These are phyloP conservation scores for Pituophis catenifer DNA, from an alignment of 2,113 vertebrate species.

Conservation along the genomic window DNA sequence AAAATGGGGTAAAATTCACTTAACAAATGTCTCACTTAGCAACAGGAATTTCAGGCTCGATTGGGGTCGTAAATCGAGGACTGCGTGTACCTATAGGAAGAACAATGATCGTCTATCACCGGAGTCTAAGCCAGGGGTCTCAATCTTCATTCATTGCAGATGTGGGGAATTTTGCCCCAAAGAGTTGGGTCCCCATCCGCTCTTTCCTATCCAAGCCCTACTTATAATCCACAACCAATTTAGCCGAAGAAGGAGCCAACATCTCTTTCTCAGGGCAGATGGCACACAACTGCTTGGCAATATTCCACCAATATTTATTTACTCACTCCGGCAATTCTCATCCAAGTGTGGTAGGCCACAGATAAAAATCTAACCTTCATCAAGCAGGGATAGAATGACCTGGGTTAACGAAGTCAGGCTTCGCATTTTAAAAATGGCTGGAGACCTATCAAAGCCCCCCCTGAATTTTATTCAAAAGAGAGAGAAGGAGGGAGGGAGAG, in stretches of 20 bases:
- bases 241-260: constrained; percentile 18
- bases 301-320: constrained; percentile 57
- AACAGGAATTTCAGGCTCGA: no score
- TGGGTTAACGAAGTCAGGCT: constrained; percentile 67
- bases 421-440: constrained; percentile 69
- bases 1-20: no score
- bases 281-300: constrained; percentile 19
- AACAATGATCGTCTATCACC: neutral
- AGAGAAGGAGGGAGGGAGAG: no score
- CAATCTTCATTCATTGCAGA: neutral
- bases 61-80: no score
- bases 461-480: constrained; percentile 67
- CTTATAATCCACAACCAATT: neutral
- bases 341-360: constrained; percentile 54
- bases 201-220: neutral
- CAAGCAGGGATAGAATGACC: constrained; percentile 64
- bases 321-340: constrained; percentile 64
- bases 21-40: no score
- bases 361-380: constrained; percentile 66
- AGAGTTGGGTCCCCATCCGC: constrained; percentile 16
- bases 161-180: neutral
- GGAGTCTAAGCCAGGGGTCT: neutral
- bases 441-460: constrained; percentile 71
- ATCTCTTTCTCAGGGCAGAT: constrained; percentile 26
- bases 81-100: neutral